Base-by-base conservation (phyloP, 2,888 invertebrate genomes). In the Sesamia inferens region DNA sequence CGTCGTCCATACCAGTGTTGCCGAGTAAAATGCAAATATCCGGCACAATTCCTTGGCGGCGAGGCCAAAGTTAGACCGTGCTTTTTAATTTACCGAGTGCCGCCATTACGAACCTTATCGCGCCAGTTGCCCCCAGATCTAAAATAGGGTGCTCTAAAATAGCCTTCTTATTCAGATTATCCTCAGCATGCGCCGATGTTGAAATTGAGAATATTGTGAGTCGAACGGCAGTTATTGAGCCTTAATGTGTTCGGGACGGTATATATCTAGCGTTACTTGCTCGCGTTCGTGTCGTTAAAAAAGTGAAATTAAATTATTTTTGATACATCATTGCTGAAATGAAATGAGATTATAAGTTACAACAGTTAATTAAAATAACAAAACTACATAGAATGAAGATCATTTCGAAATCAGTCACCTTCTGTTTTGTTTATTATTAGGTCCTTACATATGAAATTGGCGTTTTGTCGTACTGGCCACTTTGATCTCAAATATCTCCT, bases 41-140 rank as follows among this genome's bases (percentile, higher is more conserved):
- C 85, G 86, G 83, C 87, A 88, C 89, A 88, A 92, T 90, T 91
- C 87, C 88, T 85, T 86, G 82, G 78, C 82, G 76, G 84, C 86
- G 89, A 85, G 87, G 89, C 78, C 84, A 82, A 90, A 92, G 89
- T 90, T 89, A 85, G 87, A 84, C 88, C 88, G 88, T 91, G 91
- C 90, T 92, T 94, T 94, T 94, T 94, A 93, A 94, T 94, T 93
- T 92, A 92, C 91, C 90, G 89, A 93, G 92, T 91, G 92, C 89
- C 89, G 88, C 91, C 90, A 92, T 93, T 93, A 91, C 90, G 85
- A 84, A 85, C 90, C 88, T 92, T 93, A 93, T 93, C 93, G 90
- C 84, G 81, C 88, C 90, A 88, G 88, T 88, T 87, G 90, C 89
- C 89, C 89, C 87, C 88, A 91, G 90, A 92, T 93, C 93, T 91